Percentiles rank a stretch among this genome's conserved stretches.
Conservation (phyloP, 1,140 invertebrate genomes). For the Ganaspis sp. region DNA sequence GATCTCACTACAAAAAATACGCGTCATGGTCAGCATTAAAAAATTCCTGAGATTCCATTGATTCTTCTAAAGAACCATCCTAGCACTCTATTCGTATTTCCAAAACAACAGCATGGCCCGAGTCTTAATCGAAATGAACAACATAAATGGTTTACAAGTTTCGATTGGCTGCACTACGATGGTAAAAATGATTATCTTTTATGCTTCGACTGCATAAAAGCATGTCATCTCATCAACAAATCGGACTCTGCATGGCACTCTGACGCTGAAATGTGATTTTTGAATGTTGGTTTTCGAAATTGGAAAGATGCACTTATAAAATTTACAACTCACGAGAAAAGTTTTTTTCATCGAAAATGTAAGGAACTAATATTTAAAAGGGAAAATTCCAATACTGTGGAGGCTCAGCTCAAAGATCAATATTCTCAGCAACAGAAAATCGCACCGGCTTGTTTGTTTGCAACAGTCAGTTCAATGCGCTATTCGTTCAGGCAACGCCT, state of each 20-base stretch:
- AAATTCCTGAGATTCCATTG: not conserved
- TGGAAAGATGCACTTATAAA: slow-evolving; percentile 23
- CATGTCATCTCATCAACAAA: slow-evolving; percentile 12
- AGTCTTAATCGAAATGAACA: not conserved
- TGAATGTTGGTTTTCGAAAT: not conserved
- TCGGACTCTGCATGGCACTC: not conserved
- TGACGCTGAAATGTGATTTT: not conserved
- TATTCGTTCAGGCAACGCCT: not conserved
- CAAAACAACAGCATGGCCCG: not conserved
- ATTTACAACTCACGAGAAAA: not conserved
- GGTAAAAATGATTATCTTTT: not conserved
- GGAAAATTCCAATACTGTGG: not conserved
- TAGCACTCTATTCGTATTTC: not conserved
- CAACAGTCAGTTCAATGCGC: slow-evolving; percentile 15
- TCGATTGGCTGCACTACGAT: slow-evolving; percentile 9
- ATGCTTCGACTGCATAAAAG: not conserved
- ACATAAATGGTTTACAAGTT: slow-evolving; percentile 23
- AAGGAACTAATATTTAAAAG: not conserved
- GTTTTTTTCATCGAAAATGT: slow-evolving; percentile 4
- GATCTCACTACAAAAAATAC: not conserved
- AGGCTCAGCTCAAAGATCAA: not conserved
- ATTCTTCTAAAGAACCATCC: not conserved
- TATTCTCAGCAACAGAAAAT: slow-evolving; percentile 10
- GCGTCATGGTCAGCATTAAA: not conserved
- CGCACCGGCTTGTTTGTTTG: not conserved